Conservation (phyloP, 1,140 invertebrate species). For the Teleopsis dalmanni region DNA sequence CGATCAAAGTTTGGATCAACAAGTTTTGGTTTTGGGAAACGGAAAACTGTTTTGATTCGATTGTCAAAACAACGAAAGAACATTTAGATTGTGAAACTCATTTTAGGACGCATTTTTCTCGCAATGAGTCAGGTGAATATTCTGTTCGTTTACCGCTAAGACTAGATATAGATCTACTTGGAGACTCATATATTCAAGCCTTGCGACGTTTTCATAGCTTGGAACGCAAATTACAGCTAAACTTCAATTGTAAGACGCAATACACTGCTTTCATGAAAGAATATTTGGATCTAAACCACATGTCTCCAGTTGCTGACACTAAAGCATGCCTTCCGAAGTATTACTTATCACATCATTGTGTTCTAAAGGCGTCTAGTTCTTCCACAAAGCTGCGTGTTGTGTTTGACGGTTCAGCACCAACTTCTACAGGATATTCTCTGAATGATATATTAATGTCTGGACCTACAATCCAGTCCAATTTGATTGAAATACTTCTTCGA, state of each 20-base stretch:
- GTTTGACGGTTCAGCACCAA: conserved; percentile 11
- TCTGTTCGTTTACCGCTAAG: conserved; percentile 5
- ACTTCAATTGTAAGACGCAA: not conserved
- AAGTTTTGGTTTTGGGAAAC: conserved; percentile 15
- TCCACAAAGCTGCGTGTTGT: conserved; percentile 17
- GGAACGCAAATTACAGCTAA: not conserved
- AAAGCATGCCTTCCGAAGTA: too few species aligned
- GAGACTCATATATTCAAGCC: conserved; percentile 5
- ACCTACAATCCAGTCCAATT: conserved; percentile 7
- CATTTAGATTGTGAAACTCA: conserved; percentile 3
- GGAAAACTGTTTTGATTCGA: conserved; percentile 8
- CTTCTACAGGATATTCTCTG: conserved; percentile 16
- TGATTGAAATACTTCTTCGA: conserved; percentile 31
- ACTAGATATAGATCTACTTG: not conserved
- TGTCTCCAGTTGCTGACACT: not conserved
- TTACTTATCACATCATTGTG: conserved; percentile 11
- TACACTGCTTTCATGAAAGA: conserved; percentile 2
- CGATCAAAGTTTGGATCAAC: not conserved
- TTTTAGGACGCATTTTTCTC: conserved; percentile 4
- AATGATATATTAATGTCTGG: conserved; percentile 14
- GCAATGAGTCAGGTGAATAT: not conserved
- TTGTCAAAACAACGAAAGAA: not conserved
- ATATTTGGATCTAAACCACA: not conserved
- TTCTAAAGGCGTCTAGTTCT: conserved; percentile 6
- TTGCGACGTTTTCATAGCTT: conserved; percentile 2